Base-by-base conservation (phyloP, 2,888 invertebrate species). In the Drosophila hamatofila region DNA sequence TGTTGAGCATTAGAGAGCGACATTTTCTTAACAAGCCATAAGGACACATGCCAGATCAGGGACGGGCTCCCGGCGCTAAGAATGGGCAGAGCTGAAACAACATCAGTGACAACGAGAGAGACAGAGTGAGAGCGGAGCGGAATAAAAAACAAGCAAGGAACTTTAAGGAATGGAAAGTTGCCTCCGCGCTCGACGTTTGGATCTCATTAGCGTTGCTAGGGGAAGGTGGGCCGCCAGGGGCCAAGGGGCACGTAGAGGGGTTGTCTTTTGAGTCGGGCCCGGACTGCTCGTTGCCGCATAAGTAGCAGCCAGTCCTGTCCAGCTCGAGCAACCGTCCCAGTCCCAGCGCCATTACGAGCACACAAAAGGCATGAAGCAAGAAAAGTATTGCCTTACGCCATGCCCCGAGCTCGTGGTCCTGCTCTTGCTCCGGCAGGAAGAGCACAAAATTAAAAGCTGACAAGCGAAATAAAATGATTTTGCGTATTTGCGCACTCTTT, bases 141-240 rank as follows among this genome's bases (percentile, higher is more conserved):
- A 61, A 35, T 42, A 72, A 65, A 70, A 65, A 69, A 60, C 55
- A 52, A 44, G 56, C 46, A 65, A 62, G 69, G 80, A 83, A 74
- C 58, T 78, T 63, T 67, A 72, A 76, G 82, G 88, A 88, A 82
- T 79, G 88, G 87, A 81, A 84, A 78, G 84, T 87, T 85, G 83
- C 72, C 84, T 69, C 64, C 72, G 48, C 56, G 52, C 75, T 58
- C 58, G 54, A 56, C 66, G 85, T 66, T 81, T 70, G 86, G 90
- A 91, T 91, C 91, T 91, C 91, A 91, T 91, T 91, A 91, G 90
- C 85, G 88, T 85, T 89, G 85, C 90, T 80, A 81, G 68, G 75
- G 72, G 51, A 60, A 64, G 54, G 68, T 60, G 65, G 51, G 39
- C 46, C 30, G 46, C 52, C 12, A 11, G 41, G 18, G 14, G 30